phyloP scores from a whole-genome alignment of 2,888 invertebrate genomes.

The Ischnus inquisitorius region DNA sequence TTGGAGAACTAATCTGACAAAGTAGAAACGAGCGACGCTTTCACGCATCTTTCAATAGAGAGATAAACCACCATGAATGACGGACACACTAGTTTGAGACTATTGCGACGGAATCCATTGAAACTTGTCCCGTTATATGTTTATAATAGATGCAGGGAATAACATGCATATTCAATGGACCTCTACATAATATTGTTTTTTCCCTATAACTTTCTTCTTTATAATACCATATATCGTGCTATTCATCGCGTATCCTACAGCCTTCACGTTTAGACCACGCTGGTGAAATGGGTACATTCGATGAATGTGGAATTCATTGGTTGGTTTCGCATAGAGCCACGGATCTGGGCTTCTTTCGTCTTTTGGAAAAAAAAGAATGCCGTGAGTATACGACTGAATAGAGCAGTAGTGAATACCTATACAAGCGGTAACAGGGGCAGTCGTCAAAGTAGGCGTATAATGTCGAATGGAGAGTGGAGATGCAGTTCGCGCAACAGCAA shows the following conservation, averaged over 20 bases:
- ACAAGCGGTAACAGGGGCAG: constrained; percentile 8
- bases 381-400: constrained; percentile 21
- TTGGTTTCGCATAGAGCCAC: not conserved
- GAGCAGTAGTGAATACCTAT: constrained; percentile 18
- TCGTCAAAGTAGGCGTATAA: constrained; percentile 28
- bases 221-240: not conserved
- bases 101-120: no score
- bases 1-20: no score
- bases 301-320: constrained; percentile 4
- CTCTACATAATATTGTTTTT: not conserved
- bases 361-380: not conserved
- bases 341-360: not conserved
- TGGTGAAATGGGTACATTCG: constrained; percentile 10
- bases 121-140: no score
- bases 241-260: not conserved
- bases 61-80: no score
- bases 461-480: constrained; percentile 48
- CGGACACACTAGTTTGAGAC: no score
- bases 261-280: not conserved
- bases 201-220: not conserved
- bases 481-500: constrained; percentile 68
- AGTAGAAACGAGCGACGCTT: no score
- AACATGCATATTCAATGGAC: not conserved
- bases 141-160: not conserved
- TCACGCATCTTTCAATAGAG: no score